phyloP scores from a whole-genome alignment of 2,888 invertebrate species.

The Perithous albicinctus region DNA sequence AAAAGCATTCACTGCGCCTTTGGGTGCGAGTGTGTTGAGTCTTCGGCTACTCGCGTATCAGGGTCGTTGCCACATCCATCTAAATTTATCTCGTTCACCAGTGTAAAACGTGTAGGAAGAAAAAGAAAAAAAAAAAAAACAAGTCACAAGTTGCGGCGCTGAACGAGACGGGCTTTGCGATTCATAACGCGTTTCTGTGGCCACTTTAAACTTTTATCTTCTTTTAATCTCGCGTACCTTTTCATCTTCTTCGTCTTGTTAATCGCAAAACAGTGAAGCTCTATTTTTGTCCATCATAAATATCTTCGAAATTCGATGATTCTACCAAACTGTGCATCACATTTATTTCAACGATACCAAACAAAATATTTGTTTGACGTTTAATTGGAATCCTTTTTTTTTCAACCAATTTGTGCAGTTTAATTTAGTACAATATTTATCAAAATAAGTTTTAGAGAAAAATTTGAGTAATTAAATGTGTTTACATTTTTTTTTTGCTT shows the following conservation, averaged over 20 bases:
- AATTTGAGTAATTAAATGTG: background rate
- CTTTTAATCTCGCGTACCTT: slow-evolving; percentile 17
- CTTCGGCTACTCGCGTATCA: slow-evolving; percentile 41
- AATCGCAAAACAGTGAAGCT: slow-evolving; percentile 11
- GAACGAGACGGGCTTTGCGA: slow-evolving; percentile 46
- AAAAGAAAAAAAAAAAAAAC: too few species aligned
- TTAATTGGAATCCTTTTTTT: too few species aligned
- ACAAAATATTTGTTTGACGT: too few species aligned
- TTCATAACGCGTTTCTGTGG: slow-evolving; percentile 54
- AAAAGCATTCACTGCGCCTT: background rate
- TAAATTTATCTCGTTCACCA: slow-evolving; percentile 63
- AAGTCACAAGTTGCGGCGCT: slow-evolving; percentile 32
- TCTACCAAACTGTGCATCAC: background rate
- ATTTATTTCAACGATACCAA: background rate
- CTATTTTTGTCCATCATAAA: background rate
- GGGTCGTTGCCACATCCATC: slow-evolving; percentile 65
- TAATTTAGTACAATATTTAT: background rate
- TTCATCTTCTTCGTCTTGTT: slow-evolving; percentile 25
- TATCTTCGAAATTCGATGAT: background rate
- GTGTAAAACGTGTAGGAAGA: slow-evolving; percentile 18
- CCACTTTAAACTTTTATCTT: slow-evolving; percentile 31
- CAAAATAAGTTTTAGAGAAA: background rate
- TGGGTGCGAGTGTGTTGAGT: background rate
- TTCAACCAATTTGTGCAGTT: background rate
- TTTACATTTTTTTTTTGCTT: background rate